Evolutionary conservation across 2,797 vertebrate genomes (phyloP), one percentile per base, ranked within the genome.

Genomic region (Helicolenus hilgendorfi): DNA sequence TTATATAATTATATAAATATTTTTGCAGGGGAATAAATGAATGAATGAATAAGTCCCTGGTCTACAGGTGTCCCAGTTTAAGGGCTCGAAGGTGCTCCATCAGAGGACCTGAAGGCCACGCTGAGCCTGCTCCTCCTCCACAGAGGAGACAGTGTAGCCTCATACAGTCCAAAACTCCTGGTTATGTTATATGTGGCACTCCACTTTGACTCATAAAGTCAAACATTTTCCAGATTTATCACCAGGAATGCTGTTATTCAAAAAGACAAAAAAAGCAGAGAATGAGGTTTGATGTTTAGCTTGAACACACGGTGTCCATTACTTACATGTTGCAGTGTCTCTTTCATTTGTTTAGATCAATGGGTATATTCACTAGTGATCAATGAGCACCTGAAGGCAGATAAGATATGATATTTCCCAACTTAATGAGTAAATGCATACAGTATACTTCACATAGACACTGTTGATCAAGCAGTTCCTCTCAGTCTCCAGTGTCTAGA

Each of bases 401-500:
- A 49, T 20, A 49, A 49, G 41, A n/a, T 26, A 7, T 29, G 45
- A 49, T 60, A 38, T 35, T 71, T 55, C 5, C 22, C 10, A 24
- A 24, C 5, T 58, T 49, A 22, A 49, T 49, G 24, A 24, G 11
- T 55, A 11, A 41, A 78, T 41, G 20, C 13, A 79, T 31, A 20
- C 41, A 49, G 41, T 49, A 18, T 41, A 27, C 31, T 45, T 41
- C 11, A 60, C 22, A 58, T 4, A 9, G 15, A 59, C 31, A 38
- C n/a, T 45, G 36, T 31, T 73, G 53, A 80, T 83, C 24, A 67
- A 11, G 74, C 31, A 14, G 5, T 7, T 69, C 22, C 58, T 73
- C 38, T 45, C 59, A 72, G 71, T 62, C 79, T 75, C 56, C 38
- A 3, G 45, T 14, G 74, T 89, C 77, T 85, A 84, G 79, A 81